phyloP scores from a whole-genome alignment of 35 echinoderm and acorn worm genomes.

The Apostichopus japonicus region DNA sequence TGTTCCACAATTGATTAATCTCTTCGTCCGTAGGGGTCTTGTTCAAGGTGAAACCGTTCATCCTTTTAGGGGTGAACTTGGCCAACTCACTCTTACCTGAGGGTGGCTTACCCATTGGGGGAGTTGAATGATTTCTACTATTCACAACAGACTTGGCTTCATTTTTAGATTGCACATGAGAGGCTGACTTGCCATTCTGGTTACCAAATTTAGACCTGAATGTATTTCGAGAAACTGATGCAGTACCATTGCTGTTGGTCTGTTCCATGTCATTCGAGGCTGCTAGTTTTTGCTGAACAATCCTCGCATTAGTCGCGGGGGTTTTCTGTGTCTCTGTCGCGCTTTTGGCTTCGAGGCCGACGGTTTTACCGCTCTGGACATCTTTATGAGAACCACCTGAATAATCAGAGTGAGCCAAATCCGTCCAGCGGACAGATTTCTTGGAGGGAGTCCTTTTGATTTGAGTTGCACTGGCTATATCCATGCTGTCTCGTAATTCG shows the following conservation, averaged over 20 bases:
- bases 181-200: slow-evolving; percentile 2
- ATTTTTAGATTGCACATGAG: slow-evolving; percentile 15
- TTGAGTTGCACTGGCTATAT: slow-evolving; percentile 75
- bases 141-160: background rate
- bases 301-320: slow-evolving; percentile 42
- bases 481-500: slow-evolving; percentile 86
- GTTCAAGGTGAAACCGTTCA: slow-evolving; percentile 60
- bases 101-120: slow-evolving; percentile 15
- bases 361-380: background rate
- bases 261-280: slow-evolving; percentile 20
- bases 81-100: slow-evolving; percentile 22
- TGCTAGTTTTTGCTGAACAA: slow-evolving; percentile 63
- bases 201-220: slow-evolving; percentile 44
- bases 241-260: background rate
- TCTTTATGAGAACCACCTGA: background rate
- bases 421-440: slow-evolving; percentile 93
- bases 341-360: slow-evolving; percentile 4
- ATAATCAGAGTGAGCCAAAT: slow-evolving; percentile 56
- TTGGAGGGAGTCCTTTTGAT: slow-evolving; percentile 51
- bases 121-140: slow-evolving; percentile 3
- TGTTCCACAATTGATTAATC: slow-evolving; percentile 98
- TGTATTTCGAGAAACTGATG: background rate
- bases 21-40: slow-evolving; percentile 99
- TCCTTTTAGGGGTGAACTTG: background rate
- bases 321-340: slow-evolving; percentile 36